A percentile compares a stretch with the other conserved stretches of the same genome.
These are phyloP conservation scores for Ailurus styani DNA, from an alignment of 2,113 vertebrate species.

Conservation along the genomic window DNA sequence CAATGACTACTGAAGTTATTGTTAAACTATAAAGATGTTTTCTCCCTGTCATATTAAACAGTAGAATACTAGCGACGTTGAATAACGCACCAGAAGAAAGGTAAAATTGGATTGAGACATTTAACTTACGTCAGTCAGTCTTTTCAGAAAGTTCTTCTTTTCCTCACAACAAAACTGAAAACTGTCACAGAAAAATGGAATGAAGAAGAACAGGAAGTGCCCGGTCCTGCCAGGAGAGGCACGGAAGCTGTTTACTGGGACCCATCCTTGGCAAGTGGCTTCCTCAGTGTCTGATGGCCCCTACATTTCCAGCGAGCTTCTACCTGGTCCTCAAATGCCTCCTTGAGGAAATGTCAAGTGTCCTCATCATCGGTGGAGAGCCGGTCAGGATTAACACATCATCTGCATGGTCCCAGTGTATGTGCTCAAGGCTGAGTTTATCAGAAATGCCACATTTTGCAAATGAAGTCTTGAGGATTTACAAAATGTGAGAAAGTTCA, in stretches of 20 bases:
- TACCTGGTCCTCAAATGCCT: not conserved
- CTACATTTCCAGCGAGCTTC: not conserved
- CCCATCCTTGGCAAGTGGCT: not conserved
- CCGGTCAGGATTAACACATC: not conserved
- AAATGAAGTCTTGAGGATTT: slow-evolving; percentile 25
- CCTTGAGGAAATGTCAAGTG: slow-evolving; percentile 37
- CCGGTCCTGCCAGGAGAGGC: not conserved
- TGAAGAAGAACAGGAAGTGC: rapidly evolving
- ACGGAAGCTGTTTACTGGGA: not conserved
- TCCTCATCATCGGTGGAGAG: not conserved
- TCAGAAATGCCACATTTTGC: slow-evolving; percentile 26
- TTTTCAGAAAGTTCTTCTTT: not conserved
- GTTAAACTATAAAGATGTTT: not conserved
- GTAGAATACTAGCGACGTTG: not conserved
- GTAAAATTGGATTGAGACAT: not conserved
- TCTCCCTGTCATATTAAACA: not conserved
- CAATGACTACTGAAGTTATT: not conserved
- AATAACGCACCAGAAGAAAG: not conserved
- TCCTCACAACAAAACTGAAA: not conserved
- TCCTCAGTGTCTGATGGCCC: not conserved
- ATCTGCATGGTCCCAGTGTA: not conserved
- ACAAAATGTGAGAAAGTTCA: not conserved
- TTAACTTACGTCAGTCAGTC: not conserved
- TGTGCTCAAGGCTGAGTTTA: not conserved
- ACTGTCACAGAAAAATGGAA: not conserved